Base-by-base conservation (phyloP, 2,888 invertebrate genomes). In the Corbicula japonica region DNA sequence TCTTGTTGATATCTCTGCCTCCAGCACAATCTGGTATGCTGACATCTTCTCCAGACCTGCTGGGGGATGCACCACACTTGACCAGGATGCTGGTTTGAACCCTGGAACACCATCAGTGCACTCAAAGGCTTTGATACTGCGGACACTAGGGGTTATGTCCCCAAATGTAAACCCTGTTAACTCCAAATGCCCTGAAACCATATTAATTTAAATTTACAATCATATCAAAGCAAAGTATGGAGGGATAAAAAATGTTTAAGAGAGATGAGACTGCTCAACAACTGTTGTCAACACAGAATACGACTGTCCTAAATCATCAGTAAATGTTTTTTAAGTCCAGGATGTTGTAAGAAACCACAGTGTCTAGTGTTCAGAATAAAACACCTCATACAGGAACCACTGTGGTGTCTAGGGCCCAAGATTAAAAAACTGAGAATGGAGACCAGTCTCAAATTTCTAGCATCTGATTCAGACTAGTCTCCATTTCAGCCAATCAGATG, bases 131-230 rank as follows among this genome's bases (percentile, higher is more conserved):
- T 91, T 88, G 30, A 94, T 88, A 76, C 90, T 90, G 38, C 91
- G 90, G 35, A 94, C 81, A 52, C 91, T 89, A 2, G 94, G 94
- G 15, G 94, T 94, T 54, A 93, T 88, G 48, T 92, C 92, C 4
- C 95, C 95, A 52, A 95, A 88, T 23, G 93, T 94, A 70, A 95
- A 94, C 74, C 94, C 93, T 66, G 91, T 86, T 71, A 95, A 86
- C 80, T 94, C 94, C 76, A 95, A 85, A 75, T 94, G 93, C 54
- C 94, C 95, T 94, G 87, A 10, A 52, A 41, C 21, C 15, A 41
- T 41, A 41, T 12, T 12, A 41, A 15, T 41, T 41, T 12, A 12
- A 15, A 41, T 10, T 15, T 15, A 41, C 41, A 15, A 10, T 41
- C 41, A 12, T 41, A 41, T 10, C 41, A 41, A 12, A 15, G 10